Evolutionary conservation across 1,140 invertebrate genomes (phyloP).

Genomic region (Lepidotrigona ventralis): DNA sequence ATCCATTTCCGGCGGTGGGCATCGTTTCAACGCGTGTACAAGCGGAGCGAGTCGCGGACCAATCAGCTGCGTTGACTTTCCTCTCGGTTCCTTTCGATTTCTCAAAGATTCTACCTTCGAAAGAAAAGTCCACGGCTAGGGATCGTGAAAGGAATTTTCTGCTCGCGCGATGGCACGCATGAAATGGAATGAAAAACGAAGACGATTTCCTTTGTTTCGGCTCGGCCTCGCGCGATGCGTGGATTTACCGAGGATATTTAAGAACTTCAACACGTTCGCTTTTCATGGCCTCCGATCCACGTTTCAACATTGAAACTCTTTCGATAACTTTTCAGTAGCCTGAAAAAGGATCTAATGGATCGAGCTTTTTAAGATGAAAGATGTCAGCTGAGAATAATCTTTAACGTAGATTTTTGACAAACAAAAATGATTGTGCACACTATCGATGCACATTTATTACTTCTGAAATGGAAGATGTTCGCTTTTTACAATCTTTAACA

Average conservation of each 20-base stretch:
- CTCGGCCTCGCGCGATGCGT: neutral
- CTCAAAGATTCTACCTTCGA: neutral
- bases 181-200: neutral
- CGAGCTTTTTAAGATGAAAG: too few relatives aligned
- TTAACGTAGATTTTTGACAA: too few relatives aligned
- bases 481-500: too few relatives aligned
- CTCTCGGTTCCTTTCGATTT: neutral
- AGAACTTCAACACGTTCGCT: neutral
- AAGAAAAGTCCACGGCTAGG: neutral
- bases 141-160: conserved; percentile 23
- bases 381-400: too few relatives aligned
- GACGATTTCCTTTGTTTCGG: neutral
- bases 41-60: neutral
- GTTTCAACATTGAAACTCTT: neutral
- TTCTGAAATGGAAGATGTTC: too few relatives aligned
- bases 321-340: too few relatives aligned
- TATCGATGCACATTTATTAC: too few relatives aligned
- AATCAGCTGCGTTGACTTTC: neutral
- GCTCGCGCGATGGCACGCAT: neutral
- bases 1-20: conserved; percentile 15
- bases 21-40: conserved; percentile 3
- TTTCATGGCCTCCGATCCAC: neutral
- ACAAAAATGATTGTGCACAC: too few relatives aligned
- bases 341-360: too few relatives aligned
- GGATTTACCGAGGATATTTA: neutral